Conservation (phyloP, 2,797 vertebrate species). For the Clarias platycephalus region DNA sequence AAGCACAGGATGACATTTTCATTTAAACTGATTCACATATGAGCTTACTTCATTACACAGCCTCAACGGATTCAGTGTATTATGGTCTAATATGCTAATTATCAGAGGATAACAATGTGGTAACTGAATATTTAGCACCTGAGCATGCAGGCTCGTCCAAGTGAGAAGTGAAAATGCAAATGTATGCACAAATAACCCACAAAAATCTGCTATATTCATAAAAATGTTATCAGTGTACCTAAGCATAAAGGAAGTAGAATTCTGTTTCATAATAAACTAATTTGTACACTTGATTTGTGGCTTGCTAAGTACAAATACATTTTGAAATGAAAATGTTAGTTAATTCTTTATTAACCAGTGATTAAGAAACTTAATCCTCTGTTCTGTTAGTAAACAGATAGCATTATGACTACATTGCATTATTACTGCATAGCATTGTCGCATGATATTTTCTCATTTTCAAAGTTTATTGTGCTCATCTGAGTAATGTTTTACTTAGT, state of each 20-base stretch:
- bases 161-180: slow-evolving; percentile 1
- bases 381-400: not conserved
- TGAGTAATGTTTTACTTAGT: not conserved
- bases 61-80: not conserved
- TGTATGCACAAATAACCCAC: not conserved
- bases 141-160: not conserved
- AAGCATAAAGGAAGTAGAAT: not conserved
- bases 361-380: not conserved
- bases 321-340: not conserved
- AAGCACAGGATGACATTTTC: not conserved
- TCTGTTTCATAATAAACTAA: not conserved
- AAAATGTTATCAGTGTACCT: not conserved
- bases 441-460: not conserved
- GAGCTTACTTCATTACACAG: not conserved
- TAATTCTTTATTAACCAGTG: not conserved
- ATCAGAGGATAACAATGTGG: not conserved
- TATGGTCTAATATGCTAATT: slow-evolving; percentile 8
- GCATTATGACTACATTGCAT: too few relatives aligned
- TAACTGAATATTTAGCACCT: slow-evolving; percentile 15
- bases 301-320: not conserved
- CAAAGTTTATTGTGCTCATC: not conserved
- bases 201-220: not conserved
- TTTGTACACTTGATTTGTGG: not conserved
- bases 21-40: not conserved
- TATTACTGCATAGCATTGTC: too few relatives aligned